Conservation (phyloP, 2,888 invertebrate genomes). For the Melipona beecheii region DNA sequence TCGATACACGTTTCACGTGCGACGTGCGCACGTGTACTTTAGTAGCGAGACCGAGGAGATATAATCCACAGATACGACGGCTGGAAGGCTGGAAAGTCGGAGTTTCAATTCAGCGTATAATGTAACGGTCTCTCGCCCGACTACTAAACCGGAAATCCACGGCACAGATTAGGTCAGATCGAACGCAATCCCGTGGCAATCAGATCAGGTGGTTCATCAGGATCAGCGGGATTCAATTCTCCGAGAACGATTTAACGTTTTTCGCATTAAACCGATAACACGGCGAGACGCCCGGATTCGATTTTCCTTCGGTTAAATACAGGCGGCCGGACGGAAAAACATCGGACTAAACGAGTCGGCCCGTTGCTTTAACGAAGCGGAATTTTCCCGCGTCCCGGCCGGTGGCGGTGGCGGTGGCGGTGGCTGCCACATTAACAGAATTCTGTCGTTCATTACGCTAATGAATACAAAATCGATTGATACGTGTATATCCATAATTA, state of each 20-base stretch:
- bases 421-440: slow-evolving; percentile 13
- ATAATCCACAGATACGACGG: background rate
- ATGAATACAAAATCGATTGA: slow-evolving; percentile 46
- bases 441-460: slow-evolving; percentile 38
- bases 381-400: background rate
- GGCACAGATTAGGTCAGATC: slow-evolving; percentile 21
- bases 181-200: slow-evolving; percentile 42
- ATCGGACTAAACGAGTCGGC: background rate
- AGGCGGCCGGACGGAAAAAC: background rate
- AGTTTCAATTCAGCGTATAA: background rate
- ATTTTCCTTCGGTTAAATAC: slow-evolving; percentile 4
- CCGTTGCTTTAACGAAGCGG: background rate
- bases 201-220: slow-evolving; percentile 43
- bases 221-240: slow-evolving; percentile 34
- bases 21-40: too few species aligned
- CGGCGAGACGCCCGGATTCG: background rate
- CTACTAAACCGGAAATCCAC: slow-evolving; percentile 8
- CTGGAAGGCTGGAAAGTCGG: background rate
- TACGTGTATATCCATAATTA: slow-evolving; percentile 45
- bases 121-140: slow-evolving; percentile 4
- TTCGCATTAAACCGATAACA: slow-evolving; percentile 21
- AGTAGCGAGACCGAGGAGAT: too few species aligned
- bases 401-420: background rate
- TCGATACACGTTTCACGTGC: too few species aligned
- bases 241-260: slow-evolving; percentile 34